Evolutionary conservation across 1,140 invertebrate species (phyloP).

Genomic region (Tetramorium simillimum): DNA sequence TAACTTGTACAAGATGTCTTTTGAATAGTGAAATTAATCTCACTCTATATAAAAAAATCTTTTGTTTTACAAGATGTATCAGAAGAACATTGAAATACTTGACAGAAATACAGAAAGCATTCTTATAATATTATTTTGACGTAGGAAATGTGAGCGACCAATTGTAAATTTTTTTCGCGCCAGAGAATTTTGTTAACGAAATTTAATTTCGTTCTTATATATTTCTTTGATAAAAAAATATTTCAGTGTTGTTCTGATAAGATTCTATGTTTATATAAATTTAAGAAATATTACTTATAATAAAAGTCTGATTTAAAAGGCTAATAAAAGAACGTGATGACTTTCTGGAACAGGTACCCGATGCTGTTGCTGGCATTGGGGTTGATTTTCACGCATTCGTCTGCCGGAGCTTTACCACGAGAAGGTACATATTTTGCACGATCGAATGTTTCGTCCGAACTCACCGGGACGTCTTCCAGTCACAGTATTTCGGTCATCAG

Average conservation of each 20-base stretch:
- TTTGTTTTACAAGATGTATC: not conserved
- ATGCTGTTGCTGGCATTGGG: constrained; percentile 76
- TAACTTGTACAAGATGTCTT: not conserved
- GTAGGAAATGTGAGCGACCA: not conserved
- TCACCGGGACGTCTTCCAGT: constrained; percentile 48
- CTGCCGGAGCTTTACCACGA: constrained; percentile 69
- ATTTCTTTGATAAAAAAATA: not conserved
- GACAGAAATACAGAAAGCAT: not conserved
- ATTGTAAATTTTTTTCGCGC: not conserved
- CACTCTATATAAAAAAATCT: not conserved
- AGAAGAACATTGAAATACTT: not conserved
- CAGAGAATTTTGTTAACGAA: not conserved
- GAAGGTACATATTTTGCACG: constrained; percentile 54
- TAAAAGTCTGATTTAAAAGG: not conserved
- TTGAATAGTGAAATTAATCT: not conserved
- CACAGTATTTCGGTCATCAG: constrained; percentile 79
- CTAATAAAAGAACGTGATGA: too few species aligned
- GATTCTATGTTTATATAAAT: not conserved
- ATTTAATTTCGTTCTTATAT: not conserved
- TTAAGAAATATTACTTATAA: not conserved
- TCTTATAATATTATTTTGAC: not conserved
- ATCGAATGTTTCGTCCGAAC: constrained; percentile 58
- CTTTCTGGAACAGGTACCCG: constrained; percentile 69
- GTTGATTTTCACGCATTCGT: constrained; percentile 75
- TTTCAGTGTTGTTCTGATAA: not conserved